Percentiles rank a stretch among this genome's conserved stretches.
These are phyloP conservation scores for Bungarus multicinctus DNA, from an alignment of 2,113 vertebrate genomes.

Conservation along the genomic window DNA sequence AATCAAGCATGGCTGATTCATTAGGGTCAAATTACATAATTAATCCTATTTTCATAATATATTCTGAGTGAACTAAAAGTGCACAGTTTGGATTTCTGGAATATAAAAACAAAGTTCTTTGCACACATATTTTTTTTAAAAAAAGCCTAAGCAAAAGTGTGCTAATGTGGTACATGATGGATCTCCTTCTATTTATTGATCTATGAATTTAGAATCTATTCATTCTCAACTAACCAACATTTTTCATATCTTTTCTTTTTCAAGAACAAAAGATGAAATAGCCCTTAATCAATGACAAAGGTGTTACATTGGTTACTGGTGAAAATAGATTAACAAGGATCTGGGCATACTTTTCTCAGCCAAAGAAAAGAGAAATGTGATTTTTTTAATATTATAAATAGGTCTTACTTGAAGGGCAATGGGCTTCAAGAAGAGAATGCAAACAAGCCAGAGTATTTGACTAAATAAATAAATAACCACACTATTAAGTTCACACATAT, in stretches of 20 bases:
- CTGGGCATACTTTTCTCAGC: conserved; percentile 8
- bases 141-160: conserved; percentile 4
- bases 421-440: neutral
- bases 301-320: conserved; percentile 22
- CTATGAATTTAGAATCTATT: conserved; percentile 32
- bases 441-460: neutral
- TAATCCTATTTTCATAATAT: conserved; percentile 17
- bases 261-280: conserved; percentile 49
- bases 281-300: conserved; percentile 44
- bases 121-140: conserved; percentile 44
- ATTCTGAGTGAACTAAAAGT: neutral
- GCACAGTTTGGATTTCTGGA: neutral
- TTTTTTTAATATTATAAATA: neutral
- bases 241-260: conserved; percentile 57
- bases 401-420: neutral
- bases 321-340: conserved; percentile 8
- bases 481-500: neutral
- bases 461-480: neutral
- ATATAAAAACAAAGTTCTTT: neutral
- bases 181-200: conserved; percentile 45
- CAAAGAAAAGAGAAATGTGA: conserved; percentile 9
- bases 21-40: conserved; percentile 13
- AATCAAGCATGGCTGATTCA: conserved; percentile 13
- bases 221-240: conserved; percentile 21
- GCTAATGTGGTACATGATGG: conserved; percentile 43